Evolutionary conservation across 2,797 vertebrate species (phyloP).

Genomic region (Pangasius larnaudii): DNA sequence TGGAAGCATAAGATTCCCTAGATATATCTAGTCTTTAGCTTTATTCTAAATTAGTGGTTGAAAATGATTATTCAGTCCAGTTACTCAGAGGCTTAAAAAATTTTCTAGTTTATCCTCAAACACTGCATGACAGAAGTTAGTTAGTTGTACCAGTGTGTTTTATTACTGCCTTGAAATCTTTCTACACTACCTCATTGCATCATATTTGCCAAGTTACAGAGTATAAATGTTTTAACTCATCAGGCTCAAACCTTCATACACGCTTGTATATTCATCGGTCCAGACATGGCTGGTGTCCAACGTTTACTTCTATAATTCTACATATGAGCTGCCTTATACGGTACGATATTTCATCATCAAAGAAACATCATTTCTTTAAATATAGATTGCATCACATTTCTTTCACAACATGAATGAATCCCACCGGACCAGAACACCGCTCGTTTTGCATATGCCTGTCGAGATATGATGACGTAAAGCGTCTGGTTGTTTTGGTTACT

Average conservation of each 20-base stretch:
- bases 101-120: neutral
- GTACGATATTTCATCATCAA: no score
- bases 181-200: neutral
- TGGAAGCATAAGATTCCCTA: neutral
- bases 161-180: neutral
- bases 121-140: neutral
- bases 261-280: neutral
- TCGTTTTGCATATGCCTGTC: neutral
- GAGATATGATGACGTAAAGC: slow-evolving; percentile 27
- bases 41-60: neutral
- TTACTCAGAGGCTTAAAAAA: neutral
- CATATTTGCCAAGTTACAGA: neutral
- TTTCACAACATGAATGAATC: neutral
- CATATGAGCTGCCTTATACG: neutral
- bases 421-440: neutral
- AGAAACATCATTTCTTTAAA: neutral
- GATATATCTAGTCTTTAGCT: neutral
- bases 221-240: neutral
- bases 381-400: neutral
- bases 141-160: neutral
- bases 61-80: neutral
- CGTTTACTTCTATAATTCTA: neutral
- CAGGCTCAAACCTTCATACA: neutral
- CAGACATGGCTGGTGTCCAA: neutral
- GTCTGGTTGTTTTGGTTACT: slow-evolving; percentile 35